Evolutionary conservation across 2,797 vertebrate genomes (phyloP), one percentile per base, ranked within the genome.

Genomic region (Betta splendens): DNA sequence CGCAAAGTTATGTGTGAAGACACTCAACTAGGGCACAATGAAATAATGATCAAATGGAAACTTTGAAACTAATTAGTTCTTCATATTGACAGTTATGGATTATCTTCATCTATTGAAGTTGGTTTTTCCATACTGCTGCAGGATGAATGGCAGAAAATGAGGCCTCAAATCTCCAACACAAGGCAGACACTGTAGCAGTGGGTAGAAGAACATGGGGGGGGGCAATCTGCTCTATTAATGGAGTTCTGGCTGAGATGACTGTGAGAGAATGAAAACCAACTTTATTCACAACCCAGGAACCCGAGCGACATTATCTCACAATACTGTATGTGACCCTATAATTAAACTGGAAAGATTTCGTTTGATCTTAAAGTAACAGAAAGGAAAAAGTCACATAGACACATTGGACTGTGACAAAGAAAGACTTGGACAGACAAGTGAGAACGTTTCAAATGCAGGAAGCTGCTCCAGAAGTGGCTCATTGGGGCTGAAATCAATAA

Each of bases 41-140:
- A 80, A 76, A 68, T 47, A 63, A 78, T 52, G 44, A 75, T 79
- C 64, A 77, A 79, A 77, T 23, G 49, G 47, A 68, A 64, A 75
- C 53, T 52, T 58, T 45, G 39, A 66, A 71, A 74, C 65, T 60
- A 72, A 76, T 74, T 37, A 71, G 23, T 1, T 2, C 51, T 65
- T 81, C 69, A 53, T 38, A 61, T 42, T 69, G 51, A 31, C 36
- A 35, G 64, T 52, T 64, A 42, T 64, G 75, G 79, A 79, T 79
- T 82, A 77, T 82, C 65, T 71, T 68, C n/a, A 80, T 81, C 70
- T 79, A 62, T 60, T 67, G 52, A 77, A 75, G 67, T 61, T 37
- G 47, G 9, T 55, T 72, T n/a, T 72, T 44, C 57, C 65, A 71
- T 42, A 62, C 21, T 13, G 47, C 64, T 28, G 51, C 37, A 16